These are phyloP conservation scores for Ashinkailepas kermadecensis DNA, from an alignment of 2,888 invertebrate species.

Conservation along the genomic window DNA sequence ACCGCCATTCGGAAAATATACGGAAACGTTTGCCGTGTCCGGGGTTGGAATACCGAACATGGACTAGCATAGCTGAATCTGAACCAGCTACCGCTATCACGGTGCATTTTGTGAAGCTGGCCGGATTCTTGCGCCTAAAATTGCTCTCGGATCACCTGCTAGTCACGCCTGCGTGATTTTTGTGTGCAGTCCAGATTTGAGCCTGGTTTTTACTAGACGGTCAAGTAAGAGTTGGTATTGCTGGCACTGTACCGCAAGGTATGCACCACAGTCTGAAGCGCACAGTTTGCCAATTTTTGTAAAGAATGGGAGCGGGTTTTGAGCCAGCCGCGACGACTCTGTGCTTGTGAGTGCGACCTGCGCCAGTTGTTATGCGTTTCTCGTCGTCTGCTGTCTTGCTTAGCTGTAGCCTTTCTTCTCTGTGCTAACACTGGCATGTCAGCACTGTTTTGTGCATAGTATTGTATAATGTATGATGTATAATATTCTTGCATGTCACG, in stretches of 20 bases:
- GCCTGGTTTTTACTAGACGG: background rate
- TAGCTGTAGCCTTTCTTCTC: too few relatives aligned
- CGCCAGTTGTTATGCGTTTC: background rate
- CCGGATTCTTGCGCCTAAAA: background rate
- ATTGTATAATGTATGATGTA: too few relatives aligned
- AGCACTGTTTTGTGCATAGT: too few relatives aligned
- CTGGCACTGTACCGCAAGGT: background rate
- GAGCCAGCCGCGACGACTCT: conserved; percentile 6
- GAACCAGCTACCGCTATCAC: background rate
- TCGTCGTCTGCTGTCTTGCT: too few relatives aligned
- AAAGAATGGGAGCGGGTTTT: background rate
- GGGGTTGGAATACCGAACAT: too few relatives aligned
- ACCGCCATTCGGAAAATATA: too few relatives aligned
- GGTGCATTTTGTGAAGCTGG: background rate
- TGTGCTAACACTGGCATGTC: too few relatives aligned
- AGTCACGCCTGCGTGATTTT: too few relatives aligned
- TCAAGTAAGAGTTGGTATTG: background rate
- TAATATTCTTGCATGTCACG: too few relatives aligned
- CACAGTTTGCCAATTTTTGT: background rate
- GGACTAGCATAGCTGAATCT: background rate
- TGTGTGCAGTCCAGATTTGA: background rate
- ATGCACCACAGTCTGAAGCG: background rate
- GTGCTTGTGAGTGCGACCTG: background rate
- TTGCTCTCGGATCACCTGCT: background rate
- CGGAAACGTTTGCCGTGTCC: too few relatives aligned